These are phyloP conservation scores for Synanceia verrucosa DNA, from an alignment of 2,797 vertebrate species.

Conservation along the genomic window DNA sequence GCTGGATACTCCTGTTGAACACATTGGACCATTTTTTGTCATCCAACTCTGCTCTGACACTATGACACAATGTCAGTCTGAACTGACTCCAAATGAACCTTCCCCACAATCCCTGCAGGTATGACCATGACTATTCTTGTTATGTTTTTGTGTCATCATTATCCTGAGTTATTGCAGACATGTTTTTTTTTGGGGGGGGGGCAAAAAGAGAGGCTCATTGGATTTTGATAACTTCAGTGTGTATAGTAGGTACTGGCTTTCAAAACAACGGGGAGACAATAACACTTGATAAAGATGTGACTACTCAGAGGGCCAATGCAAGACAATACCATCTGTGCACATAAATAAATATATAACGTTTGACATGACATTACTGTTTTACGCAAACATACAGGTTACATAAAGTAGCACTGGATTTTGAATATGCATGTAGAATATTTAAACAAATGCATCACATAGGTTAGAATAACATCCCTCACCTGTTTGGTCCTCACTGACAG, in stretches of 20 bases:
- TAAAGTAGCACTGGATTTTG: not conserved
- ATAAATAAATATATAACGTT: not conserved
- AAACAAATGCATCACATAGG: not conserved
- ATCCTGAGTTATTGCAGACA: not conserved
- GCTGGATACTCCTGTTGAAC: conserved; percentile 38
- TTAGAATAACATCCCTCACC: conserved; percentile 40
- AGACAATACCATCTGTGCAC: not conserved
- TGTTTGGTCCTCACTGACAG: conserved; percentile 50
- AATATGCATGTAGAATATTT: not conserved
- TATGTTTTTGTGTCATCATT: not conserved
- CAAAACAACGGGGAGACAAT: not conserved
- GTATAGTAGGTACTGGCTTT: not conserved
- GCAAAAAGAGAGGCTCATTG: not conserved
- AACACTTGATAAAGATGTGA: not conserved
- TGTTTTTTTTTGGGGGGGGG: not conserved
- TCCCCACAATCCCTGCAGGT: not conserved
- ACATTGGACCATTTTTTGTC: not conserved
- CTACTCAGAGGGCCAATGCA: not conserved
- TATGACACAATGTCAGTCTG: not conserved
- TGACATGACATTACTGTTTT: not conserved
- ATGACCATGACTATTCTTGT: not conserved
- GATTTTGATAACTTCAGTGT: not conserved
- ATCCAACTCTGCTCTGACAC: no score
- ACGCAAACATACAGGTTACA: not conserved
- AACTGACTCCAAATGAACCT: not conserved